These are phyloP conservation scores for Apocrypta bakeri DNA, from an alignment of 1,140 invertebrate species.

Conservation along the genomic window DNA sequence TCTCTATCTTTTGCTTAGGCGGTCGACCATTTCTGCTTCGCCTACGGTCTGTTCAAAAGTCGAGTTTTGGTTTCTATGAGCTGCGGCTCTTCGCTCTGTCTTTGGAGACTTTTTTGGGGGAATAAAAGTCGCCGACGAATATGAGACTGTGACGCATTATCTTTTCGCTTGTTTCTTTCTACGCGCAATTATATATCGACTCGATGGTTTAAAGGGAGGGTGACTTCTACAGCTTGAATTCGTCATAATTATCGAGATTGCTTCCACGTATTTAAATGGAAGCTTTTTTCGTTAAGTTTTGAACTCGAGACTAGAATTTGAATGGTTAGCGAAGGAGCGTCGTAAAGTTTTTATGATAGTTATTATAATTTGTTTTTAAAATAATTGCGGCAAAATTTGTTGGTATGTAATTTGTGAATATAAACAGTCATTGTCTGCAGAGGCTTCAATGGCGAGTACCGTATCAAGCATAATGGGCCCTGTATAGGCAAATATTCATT, in stretches of 20 bases:
- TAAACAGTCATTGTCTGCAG: too few species aligned
- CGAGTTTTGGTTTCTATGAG: neutral
- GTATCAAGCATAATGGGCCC: too few species aligned
- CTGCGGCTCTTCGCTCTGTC: neutral
- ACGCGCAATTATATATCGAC: neutral
- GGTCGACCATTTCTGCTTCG: conserved; percentile 33
- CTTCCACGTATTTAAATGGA: neutral
- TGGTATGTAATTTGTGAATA: too few species aligned
- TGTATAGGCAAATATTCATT: too few species aligned
- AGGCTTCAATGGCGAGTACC: too few species aligned
- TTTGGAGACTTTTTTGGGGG: neutral
- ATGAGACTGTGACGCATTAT: neutral
- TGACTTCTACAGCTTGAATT: neutral
- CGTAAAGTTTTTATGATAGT: neutral
- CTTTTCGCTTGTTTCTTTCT: neutral
- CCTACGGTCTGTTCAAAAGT: conserved; percentile 42
- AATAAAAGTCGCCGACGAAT: conserved; percentile 18
- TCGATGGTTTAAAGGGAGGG: neutral
- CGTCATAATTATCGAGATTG: conserved; percentile 28
- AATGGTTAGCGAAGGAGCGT: neutral
- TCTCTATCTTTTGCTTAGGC: too few species aligned
- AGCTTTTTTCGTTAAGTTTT: too few species aligned
- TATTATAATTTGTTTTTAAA: too few species aligned
- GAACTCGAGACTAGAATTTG: neutral
- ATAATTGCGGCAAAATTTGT: too few species aligned